Evolutionary conservation across 2,888 invertebrate species (phyloP), one percentile per base, ranked within the genome.

Genomic region (Meiosimyza platycephala): DNA sequence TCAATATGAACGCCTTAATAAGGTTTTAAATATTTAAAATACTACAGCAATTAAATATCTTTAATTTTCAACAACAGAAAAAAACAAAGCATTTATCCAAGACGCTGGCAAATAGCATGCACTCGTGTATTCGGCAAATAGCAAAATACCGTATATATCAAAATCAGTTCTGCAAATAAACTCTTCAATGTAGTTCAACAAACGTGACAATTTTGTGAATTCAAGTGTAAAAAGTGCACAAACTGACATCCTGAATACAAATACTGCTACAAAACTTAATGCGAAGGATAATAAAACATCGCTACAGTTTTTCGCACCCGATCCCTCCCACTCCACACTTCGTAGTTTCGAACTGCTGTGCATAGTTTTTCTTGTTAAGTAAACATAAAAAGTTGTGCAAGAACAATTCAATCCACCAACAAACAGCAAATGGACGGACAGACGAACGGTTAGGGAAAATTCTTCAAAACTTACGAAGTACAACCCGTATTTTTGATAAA

Each of bases 141-240:
- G 40, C 40, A 40, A 40, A 40, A 40, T 40, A 40, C 40, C 40
- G 40, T 47, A 40, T 57, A 57, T 84, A 85, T 84, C 84, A 85
- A 84, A 84, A 84, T 84, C 84, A 84, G 84, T 84, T 84, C 80
- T 79, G 84, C 85, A 84, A 84, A 84, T 84, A 84, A 79, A 81
- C 80, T 80, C 79, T 77, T 63, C 77, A 75, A 77, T 77, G 77
- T 81, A 82, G 82, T 81, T 81, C 78, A 82, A 84, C 80, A 83
- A 83, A 84, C 84, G 84, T 84, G 85, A 85, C 84, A 84, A 80
- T 83, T 83, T 84, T 81, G 82, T 83, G 82, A 83, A 83, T 80
- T 84, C 82, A 80, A 78, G 79, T 79, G 80, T 78, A 75, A 79
- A 82, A 78, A 77, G 70, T 63, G 70, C 70, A 70, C 70, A 33